These are phyloP conservation scores for Callinectes sapidus DNA, from an alignment of 2,888 invertebrate species.

Conservation along the genomic window DNA sequence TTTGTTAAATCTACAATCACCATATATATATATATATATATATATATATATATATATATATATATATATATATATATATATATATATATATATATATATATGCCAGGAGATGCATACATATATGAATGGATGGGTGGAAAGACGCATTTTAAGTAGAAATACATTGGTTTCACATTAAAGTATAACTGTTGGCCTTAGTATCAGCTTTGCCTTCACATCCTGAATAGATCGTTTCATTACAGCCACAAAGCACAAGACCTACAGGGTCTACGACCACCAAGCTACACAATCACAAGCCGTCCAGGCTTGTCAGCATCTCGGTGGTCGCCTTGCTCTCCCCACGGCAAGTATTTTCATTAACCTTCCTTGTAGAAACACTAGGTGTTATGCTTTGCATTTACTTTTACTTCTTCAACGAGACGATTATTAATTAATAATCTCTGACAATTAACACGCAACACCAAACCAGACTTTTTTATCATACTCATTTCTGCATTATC, in stretches of 20 bases:
- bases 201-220: too few species aligned
- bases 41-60: constrained; percentile 37
- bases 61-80: constrained; percentile 37
- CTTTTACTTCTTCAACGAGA: too few species aligned
- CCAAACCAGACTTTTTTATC: too few species aligned
- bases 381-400: background rate
- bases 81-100: constrained; percentile 33
- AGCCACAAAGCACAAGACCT: background rate
- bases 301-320: background rate
- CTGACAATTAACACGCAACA: too few species aligned
- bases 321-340: background rate
- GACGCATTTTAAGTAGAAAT: too few species aligned
- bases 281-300: background rate
- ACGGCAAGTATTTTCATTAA: background rate
- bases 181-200: too few species aligned
- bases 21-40: constrained; percentile 16
- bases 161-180: too few species aligned
- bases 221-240: background rate
- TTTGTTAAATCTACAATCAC: too few species aligned
- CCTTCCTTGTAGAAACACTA: background rate
- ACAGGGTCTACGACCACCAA: background rate
- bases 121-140: background rate
- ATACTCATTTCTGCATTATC: too few species aligned
- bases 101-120: constrained; percentile 20
- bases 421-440: too few species aligned